phyloP scores from a whole-genome alignment of 2,888 invertebrate species.

The Calameuta pallipes region DNA sequence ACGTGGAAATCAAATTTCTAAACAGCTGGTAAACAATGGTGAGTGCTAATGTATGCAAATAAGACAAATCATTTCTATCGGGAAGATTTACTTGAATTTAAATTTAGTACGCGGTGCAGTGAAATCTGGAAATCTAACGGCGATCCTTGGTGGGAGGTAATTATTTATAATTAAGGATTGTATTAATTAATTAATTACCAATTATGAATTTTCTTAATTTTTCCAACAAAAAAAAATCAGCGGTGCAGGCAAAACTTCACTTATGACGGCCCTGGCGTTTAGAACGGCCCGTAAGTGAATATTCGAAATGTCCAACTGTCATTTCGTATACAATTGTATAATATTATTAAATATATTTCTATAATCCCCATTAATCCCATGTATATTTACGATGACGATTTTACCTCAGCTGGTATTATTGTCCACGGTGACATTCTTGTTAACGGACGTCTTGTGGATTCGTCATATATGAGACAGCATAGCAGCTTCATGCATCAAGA shows the following conservation, averaged over 20 bases:
- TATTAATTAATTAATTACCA: neutral
- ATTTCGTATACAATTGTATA: neutral
- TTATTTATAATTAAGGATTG: slow-evolving; percentile 35
- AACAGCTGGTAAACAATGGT: slow-evolving; percentile 84
- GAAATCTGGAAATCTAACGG: slow-evolving; percentile 83
- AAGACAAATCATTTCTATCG: neutral
- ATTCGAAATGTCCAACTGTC: neutral
- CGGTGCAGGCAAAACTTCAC: slow-evolving; percentile 91
- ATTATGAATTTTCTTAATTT: slow-evolving; percentile 39
- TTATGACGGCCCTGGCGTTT: slow-evolving; percentile 86
- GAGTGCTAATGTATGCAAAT: slow-evolving; percentile 38
- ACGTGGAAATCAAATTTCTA: slow-evolving; percentile 68
- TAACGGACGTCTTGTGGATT: slow-evolving; percentile 78
- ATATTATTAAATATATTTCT: neutral
- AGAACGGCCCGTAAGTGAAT: slow-evolving; percentile 75
- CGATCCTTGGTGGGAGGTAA: slow-evolving; percentile 88
- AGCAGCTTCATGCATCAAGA: slow-evolving; percentile 94
- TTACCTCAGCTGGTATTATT: slow-evolving; percentile 72
- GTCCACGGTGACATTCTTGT: slow-evolving; percentile 85
- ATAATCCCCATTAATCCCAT: neutral
- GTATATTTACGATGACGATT: neutral
- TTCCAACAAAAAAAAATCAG: slow-evolving; percentile 63
- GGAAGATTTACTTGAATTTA: neutral
- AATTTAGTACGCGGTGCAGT: slow-evolving; percentile 82
- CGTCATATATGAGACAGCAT: slow-evolving; percentile 79